phyloP scores from a whole-genome alignment of 2,888 invertebrate species.

The Lomographa bimaculata region DNA sequence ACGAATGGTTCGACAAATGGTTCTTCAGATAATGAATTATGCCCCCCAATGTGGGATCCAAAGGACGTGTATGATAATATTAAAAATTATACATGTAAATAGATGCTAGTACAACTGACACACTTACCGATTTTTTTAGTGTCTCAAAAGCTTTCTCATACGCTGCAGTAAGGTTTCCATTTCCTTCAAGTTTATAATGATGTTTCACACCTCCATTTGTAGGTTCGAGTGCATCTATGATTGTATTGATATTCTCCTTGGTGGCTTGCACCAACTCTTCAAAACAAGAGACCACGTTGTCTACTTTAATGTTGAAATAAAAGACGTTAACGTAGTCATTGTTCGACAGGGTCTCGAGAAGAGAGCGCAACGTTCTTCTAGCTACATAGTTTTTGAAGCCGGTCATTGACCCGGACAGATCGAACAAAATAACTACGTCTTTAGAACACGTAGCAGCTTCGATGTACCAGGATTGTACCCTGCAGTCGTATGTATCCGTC shows the following conservation, averaged over 20 bases:
- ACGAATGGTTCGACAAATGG: too few species aligned
- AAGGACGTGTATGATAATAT: too few species aligned
- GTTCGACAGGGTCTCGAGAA: conserved; percentile 97
- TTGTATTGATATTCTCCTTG: conserved; percentile 90
- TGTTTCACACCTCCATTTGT: conserved; percentile 56
- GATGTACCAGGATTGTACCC: conserved; percentile 97
- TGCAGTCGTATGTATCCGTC: conserved; percentile 94
- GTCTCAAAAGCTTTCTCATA: conserved; percentile 93
- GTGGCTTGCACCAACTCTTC: conserved; percentile 94
- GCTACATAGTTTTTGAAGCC: conserved; percentile 91
- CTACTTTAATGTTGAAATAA: conserved; percentile 88
- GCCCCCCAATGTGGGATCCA: too few species aligned
- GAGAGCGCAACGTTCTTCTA: conserved; percentile 92
- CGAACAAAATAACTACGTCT: conserved; percentile 97
- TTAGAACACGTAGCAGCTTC: conserved; percentile 99
- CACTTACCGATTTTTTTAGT: conserved; percentile 87
- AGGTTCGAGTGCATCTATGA: conserved; percentile 86
- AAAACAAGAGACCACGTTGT: conserved; percentile 93
- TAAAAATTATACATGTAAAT: too few species aligned
- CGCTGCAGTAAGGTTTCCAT: conserved; percentile 93
- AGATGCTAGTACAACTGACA: too few species aligned
- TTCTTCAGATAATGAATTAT: too few species aligned
- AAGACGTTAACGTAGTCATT: conserved; percentile 98
- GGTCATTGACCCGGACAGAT: conserved; percentile 98
- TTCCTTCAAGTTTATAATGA: conserved; percentile 87